Base-by-base conservation (phyloP, 2,113 vertebrate genomes). In the Ammodramus savannarum region DNA sequence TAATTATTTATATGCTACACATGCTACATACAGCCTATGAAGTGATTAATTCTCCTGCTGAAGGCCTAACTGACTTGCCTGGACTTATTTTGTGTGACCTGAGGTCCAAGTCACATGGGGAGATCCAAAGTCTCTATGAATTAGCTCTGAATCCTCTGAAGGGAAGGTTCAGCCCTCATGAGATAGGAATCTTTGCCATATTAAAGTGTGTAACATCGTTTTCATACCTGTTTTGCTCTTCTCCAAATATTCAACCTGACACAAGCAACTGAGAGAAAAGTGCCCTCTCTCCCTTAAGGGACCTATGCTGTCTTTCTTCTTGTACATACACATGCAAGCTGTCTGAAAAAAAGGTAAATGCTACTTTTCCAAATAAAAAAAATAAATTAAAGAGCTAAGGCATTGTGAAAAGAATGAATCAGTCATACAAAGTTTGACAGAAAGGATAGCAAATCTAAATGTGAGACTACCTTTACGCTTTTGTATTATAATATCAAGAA, bases 241-340 rank as follows among this genome's bases (percentile, higher is more conserved):
- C 48, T 71, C 19, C 48, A 67, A 32, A 29, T 62, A 86, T 46
- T 74, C 51, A 77, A n/a, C 10, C 36, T 76, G 58, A 59, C 31
- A 85, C 4, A 72, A 66, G 41, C 21, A 86, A 86, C 26, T 11
- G 22, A 58, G 4, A 74, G 46, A 51, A 68, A 79, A 59, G 10
- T 32, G 71, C 12, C 9, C 12, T 10, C 16, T 7, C 23, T 65
- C 39, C 66, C 66, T 75, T 72, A 43, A 48, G n/a, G 32, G 43
- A 67, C n/a, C 22, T 31, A 3, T 19, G 27, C 25, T 66, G 25
- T 32, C 61, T 77, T 29, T 68, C n/a, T 61, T 80, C 38, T n/a
- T 10, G 9, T 57, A 49, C 1, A 4, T 7, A 61, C 1, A 87
- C 11, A 25, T 0, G 3, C 13, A 67, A 67, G 4, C 11, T 46